Percentiles rank a stretch among this genome's conserved stretches.
phyloP scores from a whole-genome alignment of 2,113 vertebrate genomes.

The Corythaeola cristata region DNA sequence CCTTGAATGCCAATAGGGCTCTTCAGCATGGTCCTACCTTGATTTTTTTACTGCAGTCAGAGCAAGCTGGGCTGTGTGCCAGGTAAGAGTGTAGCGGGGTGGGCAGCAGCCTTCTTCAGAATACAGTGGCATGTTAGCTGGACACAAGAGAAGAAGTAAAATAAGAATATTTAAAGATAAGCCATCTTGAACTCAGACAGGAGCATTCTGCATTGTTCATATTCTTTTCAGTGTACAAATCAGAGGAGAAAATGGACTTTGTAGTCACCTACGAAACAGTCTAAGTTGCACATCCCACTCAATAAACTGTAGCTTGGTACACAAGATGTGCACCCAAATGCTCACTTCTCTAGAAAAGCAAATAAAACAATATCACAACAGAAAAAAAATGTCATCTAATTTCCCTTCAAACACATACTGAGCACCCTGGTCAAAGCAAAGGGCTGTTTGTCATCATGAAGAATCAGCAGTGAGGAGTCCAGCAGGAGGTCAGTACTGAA shows the following conservation, averaged over 20 bases:
- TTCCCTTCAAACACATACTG: not conserved
- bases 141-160: slow-evolving; percentile 44
- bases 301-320: slow-evolving; percentile 71
- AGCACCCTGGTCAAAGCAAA: not conserved
- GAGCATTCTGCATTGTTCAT: not conserved
- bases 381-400: not conserved
- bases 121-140: not conserved
- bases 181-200: not conserved
- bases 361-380: not conserved
- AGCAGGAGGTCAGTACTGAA: not conserved
- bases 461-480: not conserved
- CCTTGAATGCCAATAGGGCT: not conserved
- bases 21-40: slow-evolving; percentile 49
- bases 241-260: slow-evolving; percentile 3
- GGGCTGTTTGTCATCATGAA: not conserved
- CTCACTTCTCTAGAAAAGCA: slow-evolving; percentile 61
- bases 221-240: not conserved
- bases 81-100: slow-evolving; percentile 65
- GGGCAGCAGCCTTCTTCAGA: slow-evolving; percentile 77
- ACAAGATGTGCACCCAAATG: slow-evolving; percentile 71
- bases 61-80: slow-evolving; percentile 69
- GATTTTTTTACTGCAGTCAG: slow-evolving; percentile 71
- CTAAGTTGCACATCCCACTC: slow-evolving; percentile 55
- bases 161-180: not conserved
- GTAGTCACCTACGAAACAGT: slow-evolving; percentile 74